A percentile compares a stretch with the other conserved stretches of the same genome.
phyloP scores from a whole-genome alignment of 1,140 invertebrate species.

The Caenorhabditis tropicalis region DNA sequence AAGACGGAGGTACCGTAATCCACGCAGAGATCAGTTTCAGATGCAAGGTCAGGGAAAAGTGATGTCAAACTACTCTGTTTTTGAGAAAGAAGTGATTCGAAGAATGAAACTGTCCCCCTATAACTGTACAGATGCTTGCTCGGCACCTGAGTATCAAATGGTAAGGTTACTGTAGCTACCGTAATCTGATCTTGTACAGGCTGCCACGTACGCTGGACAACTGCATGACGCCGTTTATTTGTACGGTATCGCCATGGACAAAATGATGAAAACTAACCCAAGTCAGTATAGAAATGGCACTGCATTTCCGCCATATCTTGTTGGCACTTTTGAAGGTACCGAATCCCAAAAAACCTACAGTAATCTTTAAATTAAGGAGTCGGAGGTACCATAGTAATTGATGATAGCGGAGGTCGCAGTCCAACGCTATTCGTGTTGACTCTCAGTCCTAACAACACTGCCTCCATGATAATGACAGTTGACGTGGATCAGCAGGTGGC shows the following conservation, averaged over 20 bases:
- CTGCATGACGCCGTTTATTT: background rate
- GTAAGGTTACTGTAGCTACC: no score
- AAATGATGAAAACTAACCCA: background rate
- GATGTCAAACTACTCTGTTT: background rate
- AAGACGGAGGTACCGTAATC: background rate
- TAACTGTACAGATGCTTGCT: background rate
- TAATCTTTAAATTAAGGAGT: background rate
- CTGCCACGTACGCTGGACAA: conserved; percentile 1
- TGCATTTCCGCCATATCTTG: background rate
- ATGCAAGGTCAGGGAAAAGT: conserved; percentile 22
- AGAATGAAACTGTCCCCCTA: background rate
- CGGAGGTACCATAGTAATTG: background rate
- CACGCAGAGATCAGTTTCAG: background rate
- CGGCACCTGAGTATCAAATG: background rate
- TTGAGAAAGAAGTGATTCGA: conserved; percentile 5
- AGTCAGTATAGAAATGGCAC: conserved; percentile 11
- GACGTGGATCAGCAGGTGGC: background rate
- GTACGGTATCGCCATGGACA: background rate
- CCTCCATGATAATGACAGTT: conserved; percentile 5
- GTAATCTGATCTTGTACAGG: no score
- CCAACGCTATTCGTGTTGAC: background rate
- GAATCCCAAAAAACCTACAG: background rate
- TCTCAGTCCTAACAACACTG: background rate
- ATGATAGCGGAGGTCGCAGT: background rate
- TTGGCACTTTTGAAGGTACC: background rate